These are phyloP conservation scores for Eulemur rubriventer DNA, from an alignment of 2,797 vertebrate species.

Conservation along the genomic window DNA sequence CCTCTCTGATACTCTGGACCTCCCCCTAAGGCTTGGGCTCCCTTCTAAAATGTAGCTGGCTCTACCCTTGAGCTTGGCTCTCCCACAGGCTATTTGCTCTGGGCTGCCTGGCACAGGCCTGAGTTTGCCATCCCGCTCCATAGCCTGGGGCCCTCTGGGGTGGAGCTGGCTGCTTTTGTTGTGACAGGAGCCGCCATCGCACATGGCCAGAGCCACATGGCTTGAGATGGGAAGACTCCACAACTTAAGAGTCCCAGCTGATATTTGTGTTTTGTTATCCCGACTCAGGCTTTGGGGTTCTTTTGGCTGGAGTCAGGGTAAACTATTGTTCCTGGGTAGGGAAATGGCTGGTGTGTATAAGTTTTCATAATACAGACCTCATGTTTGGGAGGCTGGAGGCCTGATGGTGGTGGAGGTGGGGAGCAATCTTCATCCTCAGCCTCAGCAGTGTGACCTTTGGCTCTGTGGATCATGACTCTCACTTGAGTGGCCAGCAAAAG, in stretches of 20 bases:
- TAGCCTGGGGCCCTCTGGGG: neutral
- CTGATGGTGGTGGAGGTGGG: neutral
- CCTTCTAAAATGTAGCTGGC: neutral
- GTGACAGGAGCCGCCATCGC: neutral
- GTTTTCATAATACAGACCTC: slow-evolving; percentile 4
- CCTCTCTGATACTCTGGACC: neutral
- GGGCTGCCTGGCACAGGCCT: neutral
- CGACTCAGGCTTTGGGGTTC: neutral
- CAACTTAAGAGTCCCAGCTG: neutral
- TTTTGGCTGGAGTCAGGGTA: neutral
- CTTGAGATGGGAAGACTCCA: neutral
- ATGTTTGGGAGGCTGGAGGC: neutral
- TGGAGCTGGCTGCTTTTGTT: neutral
- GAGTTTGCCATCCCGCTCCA: neutral
- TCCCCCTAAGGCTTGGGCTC: neutral
- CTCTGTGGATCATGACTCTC: neutral
- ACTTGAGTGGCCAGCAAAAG: neutral
- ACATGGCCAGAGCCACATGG: neutral
- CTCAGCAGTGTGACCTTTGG: neutral
- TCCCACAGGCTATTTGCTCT: neutral
- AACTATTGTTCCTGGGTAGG: neutral
- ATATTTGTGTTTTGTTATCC: neutral
- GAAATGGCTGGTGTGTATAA: neutral
- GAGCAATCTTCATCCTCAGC: neutral
- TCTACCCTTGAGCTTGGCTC: neutral